Conservation (phyloP, 2,797 vertebrate species). For the Pantherophis alleghaniensis region DNA sequence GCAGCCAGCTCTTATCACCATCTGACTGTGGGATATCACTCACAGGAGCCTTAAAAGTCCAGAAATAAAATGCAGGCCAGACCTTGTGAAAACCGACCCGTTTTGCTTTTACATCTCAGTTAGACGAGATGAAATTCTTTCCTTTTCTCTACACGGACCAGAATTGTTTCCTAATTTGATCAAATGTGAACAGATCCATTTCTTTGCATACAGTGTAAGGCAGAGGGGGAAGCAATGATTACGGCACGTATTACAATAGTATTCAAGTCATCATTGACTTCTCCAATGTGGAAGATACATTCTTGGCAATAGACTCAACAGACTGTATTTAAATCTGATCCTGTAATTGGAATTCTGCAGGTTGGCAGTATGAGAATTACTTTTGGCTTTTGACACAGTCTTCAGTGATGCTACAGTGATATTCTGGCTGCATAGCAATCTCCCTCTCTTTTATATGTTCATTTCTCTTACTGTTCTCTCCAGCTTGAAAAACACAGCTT, state of each 20-base stretch:
- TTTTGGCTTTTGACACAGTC: slow-evolving; percentile 42
- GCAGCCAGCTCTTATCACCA: slow-evolving; percentile 62
- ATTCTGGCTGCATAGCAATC: slow-evolving; percentile 34
- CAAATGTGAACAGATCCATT: slow-evolving; percentile 50
- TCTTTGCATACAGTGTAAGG: slow-evolving; percentile 42
- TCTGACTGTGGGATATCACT: slow-evolving; percentile 40
- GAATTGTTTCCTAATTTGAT: slow-evolving; percentile 48
- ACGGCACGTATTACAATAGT: not conserved
- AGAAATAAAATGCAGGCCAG: slow-evolving; percentile 47
- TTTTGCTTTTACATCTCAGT: slow-evolving; percentile 42
- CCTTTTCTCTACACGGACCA: slow-evolving; percentile 31
- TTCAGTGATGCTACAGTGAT: slow-evolving; percentile 31
- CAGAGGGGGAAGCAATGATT: slow-evolving; percentile 6
- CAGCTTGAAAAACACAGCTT: slow-evolving; percentile 44
- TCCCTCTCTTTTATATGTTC: slow-evolving; percentile 28
- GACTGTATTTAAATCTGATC: slow-evolving; percentile 53
- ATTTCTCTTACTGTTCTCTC: slow-evolving; percentile 51
- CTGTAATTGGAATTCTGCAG: slow-evolving; percentile 55
- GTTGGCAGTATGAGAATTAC: slow-evolving; percentile 22
- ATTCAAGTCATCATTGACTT: slow-evolving; percentile 17
- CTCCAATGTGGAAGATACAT: slow-evolving; percentile 33
- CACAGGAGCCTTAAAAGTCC: slow-evolving; percentile 28
- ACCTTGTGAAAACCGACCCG: slow-evolving; percentile 49
- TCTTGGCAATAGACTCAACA: slow-evolving; percentile 47
- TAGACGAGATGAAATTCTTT: slow-evolving; percentile 40